These are phyloP conservation scores for Cercopithecus mona DNA, from an alignment of 2,113 vertebrate species.

Conservation along the genomic window DNA sequence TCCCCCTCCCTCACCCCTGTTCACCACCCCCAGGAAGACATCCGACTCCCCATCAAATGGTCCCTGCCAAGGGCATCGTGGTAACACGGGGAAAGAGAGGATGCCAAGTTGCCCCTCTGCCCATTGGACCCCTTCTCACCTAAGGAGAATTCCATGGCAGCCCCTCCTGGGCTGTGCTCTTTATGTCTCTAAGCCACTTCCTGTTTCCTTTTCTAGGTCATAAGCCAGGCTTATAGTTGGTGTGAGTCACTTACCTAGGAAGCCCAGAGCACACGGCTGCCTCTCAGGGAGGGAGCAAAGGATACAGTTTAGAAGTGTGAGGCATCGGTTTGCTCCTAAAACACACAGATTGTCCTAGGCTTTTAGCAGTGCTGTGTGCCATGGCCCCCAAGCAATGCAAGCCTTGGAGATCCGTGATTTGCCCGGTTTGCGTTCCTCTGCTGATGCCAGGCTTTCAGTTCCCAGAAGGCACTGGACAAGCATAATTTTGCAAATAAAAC, in stretches of 20 bases:
- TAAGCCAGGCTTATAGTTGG: not conserved
- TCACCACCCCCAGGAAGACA: not conserved
- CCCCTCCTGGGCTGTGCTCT: not conserved
- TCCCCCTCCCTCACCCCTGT: rapidly evolving
- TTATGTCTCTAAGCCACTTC: constrained; percentile 45
- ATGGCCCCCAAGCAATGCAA: not conserved
- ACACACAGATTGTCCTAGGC: not conserved
- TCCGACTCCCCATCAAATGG: not conserved
- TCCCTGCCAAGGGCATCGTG: not conserved
- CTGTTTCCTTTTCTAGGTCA: constrained; percentile 55
- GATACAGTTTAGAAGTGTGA: not conserved
- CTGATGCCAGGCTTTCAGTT: not conserved
- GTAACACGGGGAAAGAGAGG: not conserved
- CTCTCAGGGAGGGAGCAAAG: not conserved
- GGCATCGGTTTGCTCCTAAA: not conserved
- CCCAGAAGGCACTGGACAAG: not conserved
- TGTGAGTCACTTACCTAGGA: constrained; percentile 21
- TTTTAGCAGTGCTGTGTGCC: not conserved
- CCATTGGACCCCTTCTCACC: not conserved
- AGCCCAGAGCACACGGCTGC: not conserved
- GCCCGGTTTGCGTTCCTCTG: not conserved
- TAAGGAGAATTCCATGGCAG: not conserved
- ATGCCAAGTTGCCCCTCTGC: not conserved
- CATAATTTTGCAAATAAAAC: not conserved
- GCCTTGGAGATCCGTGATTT: not conserved